Evolutionary conservation across 2,113 vertebrate species (phyloP).

Genomic region (Colinus virginianus): DNA sequence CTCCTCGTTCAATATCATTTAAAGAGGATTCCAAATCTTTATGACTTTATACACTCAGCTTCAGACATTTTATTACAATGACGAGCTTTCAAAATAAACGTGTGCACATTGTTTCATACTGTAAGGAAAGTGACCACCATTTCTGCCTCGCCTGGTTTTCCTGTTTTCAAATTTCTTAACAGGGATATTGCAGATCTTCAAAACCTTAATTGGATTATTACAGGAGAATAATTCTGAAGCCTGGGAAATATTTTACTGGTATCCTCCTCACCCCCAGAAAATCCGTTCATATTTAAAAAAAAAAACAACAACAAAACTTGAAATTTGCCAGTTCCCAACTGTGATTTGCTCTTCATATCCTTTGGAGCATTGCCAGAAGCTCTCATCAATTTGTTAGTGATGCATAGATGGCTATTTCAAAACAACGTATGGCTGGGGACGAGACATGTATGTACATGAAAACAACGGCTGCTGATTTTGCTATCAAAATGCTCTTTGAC

Average conservation of each 20-base stretch:
- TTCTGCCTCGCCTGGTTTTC: neutral
- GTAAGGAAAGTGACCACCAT: neutral
- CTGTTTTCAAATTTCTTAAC: neutral
- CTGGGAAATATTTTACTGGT: neutral
- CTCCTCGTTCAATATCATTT: neutral
- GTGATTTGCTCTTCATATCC: neutral
- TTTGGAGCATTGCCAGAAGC: neutral
- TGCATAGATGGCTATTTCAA: neutral
- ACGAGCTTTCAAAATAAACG: slow-evolving; percentile 11
- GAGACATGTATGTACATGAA: neutral
- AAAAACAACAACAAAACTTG: neutral
- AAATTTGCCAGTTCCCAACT: neutral
- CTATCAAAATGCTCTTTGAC: slow-evolving; percentile 10
- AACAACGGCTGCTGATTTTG: neutral
- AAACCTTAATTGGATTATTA: neutral
- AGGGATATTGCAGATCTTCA: neutral
- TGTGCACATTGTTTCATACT: neutral
- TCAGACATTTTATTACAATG: neutral
- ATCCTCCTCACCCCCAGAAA: neutral
- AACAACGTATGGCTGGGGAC: neutral
- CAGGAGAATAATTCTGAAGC: neutral
- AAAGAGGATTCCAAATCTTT: neutral
- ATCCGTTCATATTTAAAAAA: neutral
- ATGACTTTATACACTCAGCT: neutral
- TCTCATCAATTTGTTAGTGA: neutral